Base-by-base conservation (phyloP, 1,140 invertebrate genomes). In the Pinna nobilis region DNA sequence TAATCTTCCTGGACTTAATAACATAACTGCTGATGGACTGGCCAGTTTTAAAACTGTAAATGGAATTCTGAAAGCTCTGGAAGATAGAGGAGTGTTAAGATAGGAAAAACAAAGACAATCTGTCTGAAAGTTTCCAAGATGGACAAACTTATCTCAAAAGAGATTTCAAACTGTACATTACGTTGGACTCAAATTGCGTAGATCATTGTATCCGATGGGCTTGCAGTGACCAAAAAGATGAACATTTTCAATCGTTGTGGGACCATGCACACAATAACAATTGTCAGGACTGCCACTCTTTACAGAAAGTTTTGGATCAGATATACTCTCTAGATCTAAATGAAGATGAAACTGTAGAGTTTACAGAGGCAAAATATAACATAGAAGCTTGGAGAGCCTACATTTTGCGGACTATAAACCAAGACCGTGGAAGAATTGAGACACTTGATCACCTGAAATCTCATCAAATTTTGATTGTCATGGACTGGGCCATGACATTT, bases 401-500 rank as follows among this genome's bases (percentile, higher is more conserved):
- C 28, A 70, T 70, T 9, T 1, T 70, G 2, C 35, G 69, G 44
- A 53, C 59, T 6, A 25, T 63, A 11, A 70, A 70, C 49, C 59
- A 70, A 41, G 69, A 70, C 6, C 1, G 25, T 7, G 13, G 11
- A 1, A 47, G 69, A 64, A 37, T 37, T 4, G 23, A 51, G 18
- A 13, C 67, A 15, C 20, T 66, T 13, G 33, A 66, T 25, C 5
- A 6, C 15, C 18, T 59, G 2, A n/a, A 64, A 30, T 6, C 25
- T 18, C 18, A 57, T 59, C 25, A 72, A 28, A 39, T 49, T 28
- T 32, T 72, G 5, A n/a, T 72, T 6, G 33, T 72, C 6, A 18
- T 53, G 20, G 70, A 72, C 28, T 72, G 70, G 70, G 70, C 70
- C 23, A 71, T 71, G 69, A 71, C 63, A 44, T 71, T 51, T 35